Evolutionary conservation across 2,113 vertebrate genomes (phyloP), one percentile per base, ranked within the genome.

Genomic region (Nanger granti): DNA sequence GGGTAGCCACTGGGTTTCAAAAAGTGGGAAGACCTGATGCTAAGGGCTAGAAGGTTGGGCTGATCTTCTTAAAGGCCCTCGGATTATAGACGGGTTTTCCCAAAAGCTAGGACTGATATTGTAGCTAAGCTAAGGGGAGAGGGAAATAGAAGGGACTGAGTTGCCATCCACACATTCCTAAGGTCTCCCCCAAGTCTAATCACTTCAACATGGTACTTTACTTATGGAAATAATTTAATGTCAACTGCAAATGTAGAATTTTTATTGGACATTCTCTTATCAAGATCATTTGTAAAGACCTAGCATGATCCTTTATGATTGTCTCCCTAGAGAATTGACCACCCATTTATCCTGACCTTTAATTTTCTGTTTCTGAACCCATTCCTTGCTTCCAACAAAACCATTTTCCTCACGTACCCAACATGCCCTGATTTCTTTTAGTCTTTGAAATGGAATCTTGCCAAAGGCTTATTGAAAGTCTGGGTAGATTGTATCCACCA

Each of bases 381-480:
- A 84, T 91, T 95, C 15, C 24, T 94, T 97, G 76, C 52, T 91
- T 76, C 83, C 87, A 83, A 94, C 57, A 91, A 94, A 97, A 64
- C 79, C 8, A 0, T 59, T 89, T 95, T 85, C 96, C 80, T 93
- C 64, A 57, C 0, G 12, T 80, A 83, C 37, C 54, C 94, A 88
- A 94, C 92, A 93, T 69, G 94, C 57, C 31, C 94, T 60, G 76
- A 95, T 97, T 98, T 95, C 96, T 97, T 98, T 97, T 37, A 92
- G 95, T 96, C 64, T 97, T 96, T 97, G 96, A 97, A 97, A 96
- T 96, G 95, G 95, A 97, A 96, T 97, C 88, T 96, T 97, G 95
- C 97, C 96, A 98, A 98, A 97, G 97, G 97, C 97, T 96, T 95
- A 96, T 94, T 97, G 92, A 98, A 98, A 97, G 80, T 97, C 97